A percentile compares a stretch with the other conserved stretches of the same genome.
Conservation (phyloP, 2,113 vertebrate genomes). For the Carassius auratus region DNA sequence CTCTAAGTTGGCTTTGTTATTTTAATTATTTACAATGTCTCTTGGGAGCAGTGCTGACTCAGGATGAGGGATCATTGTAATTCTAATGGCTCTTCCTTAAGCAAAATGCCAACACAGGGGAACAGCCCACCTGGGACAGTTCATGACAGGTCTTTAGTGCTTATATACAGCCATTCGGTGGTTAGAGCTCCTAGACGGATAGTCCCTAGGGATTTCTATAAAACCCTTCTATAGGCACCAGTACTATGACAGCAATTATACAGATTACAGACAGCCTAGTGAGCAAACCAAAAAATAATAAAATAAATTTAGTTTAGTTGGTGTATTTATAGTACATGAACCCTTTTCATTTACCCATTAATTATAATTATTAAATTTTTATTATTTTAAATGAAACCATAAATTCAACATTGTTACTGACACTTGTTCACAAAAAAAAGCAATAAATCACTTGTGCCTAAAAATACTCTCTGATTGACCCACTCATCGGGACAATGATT, state of each 20-base stretch:
- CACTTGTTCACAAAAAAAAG: too few relatives aligned
- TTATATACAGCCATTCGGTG: neutral
- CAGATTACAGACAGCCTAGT: neutral
- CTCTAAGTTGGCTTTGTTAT: conserved; percentile 42
- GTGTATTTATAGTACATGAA: too few relatives aligned
- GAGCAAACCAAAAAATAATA: too few relatives aligned
- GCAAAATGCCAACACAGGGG: conserved; percentile 16
- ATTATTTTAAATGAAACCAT: neutral
- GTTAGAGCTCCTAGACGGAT: neutral
- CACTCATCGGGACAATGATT: too few relatives aligned
- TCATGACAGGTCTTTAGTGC: neutral
- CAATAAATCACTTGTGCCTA: neutral
- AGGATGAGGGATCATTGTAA: conserved; percentile 18
- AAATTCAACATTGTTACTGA: neutral
- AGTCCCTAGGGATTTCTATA: neutral
- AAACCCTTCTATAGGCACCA: neutral
- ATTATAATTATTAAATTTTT: neutral
- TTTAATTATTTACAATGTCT: conserved; percentile 51
- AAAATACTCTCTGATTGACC: neutral
- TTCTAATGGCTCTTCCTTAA: conserved; percentile 33
- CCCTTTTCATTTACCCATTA: neutral
- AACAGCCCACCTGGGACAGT: conserved; percentile 32
- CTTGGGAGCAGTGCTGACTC: conserved; percentile 21
- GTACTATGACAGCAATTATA: neutral
- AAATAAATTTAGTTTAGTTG: too few relatives aligned